Evolutionary conservation across 2,797 vertebrate genomes (phyloP).

Genomic region (Siniperca undulata): DNA sequence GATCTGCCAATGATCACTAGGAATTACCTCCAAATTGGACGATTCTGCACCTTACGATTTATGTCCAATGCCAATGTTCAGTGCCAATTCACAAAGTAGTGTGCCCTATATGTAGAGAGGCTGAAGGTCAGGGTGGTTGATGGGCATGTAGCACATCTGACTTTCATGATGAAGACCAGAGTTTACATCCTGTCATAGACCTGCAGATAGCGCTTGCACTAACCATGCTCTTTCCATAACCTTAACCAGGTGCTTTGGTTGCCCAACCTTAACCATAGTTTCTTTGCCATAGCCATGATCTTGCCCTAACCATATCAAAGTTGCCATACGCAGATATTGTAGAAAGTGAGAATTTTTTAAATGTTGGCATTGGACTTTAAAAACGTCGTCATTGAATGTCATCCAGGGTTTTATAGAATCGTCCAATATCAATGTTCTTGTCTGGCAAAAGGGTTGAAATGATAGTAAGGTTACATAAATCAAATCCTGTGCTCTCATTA

Average conservation of each 20-base stretch:
- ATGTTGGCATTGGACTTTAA: too few relatives aligned
- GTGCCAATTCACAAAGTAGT: neutral
- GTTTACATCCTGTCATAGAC: rapidly evolving
- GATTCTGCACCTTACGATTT: neutral
- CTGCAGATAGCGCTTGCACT: neutral
- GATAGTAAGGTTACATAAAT: neutral
- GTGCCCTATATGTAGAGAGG: neutral
- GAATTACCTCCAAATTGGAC: neutral
- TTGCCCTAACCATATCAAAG: neutral
- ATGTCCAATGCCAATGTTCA: neutral
- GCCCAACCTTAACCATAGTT: neutral
- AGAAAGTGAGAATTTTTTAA: neutral
- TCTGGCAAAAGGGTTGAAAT: neutral
- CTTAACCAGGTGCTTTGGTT: neutral
- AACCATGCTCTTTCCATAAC: neutral
- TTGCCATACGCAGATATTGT: neutral
- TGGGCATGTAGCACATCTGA: rapidly evolving
- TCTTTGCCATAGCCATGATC: neutral
- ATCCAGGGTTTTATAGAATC: neutral
- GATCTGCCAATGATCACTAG: neutral
- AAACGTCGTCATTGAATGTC: neutral
- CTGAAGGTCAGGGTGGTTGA: neutral
- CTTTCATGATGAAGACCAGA: neutral
- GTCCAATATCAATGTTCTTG: neutral
- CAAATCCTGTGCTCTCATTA: neutral